Percentiles rank a stretch among this genome's conserved stretches.
These are phyloP conservation scores for Sarcophaga bullata DNA, from an alignment of 1,140 invertebrate species.

Conservation along the genomic window DNA sequence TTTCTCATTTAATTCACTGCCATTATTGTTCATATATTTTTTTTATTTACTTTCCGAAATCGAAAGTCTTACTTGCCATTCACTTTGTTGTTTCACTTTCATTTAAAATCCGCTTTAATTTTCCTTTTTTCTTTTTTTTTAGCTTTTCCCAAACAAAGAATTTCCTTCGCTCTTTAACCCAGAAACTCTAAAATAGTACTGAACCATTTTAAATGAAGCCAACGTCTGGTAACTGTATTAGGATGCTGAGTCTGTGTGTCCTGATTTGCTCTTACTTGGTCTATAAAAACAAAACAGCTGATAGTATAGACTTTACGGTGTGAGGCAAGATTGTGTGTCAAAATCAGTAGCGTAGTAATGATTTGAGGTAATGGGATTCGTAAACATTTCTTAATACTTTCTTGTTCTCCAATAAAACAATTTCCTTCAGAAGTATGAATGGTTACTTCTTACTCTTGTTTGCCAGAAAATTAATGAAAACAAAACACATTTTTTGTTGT, in stretches of 20 bases:
- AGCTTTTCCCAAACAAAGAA: background rate
- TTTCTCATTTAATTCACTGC: background rate
- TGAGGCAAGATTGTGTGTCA: no score
- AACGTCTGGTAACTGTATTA: background rate
- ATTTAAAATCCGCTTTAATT: background rate
- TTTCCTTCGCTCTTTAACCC: background rate
- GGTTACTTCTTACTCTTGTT: no score
- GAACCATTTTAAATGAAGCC: background rate
- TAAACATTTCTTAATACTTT: no score
- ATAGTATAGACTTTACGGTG: no score
- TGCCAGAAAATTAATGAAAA: no score
- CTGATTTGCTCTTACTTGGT: background rate
- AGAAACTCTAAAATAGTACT: constrained; percentile 19
- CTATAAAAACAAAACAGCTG: no score
- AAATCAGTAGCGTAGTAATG: no score
- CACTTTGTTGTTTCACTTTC: background rate
- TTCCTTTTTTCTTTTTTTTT: background rate
- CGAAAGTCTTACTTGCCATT: background rate
- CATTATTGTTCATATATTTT: background rate
- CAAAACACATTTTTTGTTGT: no score
- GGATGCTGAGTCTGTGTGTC: background rate
- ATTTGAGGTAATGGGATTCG: no score
- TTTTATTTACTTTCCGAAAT: background rate
- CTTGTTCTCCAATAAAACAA: no score
- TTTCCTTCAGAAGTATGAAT: no score